A percentile compares a stretch with the other conserved stretches of the same genome.
Conservation (phyloP, 2,797 vertebrate genomes). For the Hypotaenidia okinawae region DNA sequence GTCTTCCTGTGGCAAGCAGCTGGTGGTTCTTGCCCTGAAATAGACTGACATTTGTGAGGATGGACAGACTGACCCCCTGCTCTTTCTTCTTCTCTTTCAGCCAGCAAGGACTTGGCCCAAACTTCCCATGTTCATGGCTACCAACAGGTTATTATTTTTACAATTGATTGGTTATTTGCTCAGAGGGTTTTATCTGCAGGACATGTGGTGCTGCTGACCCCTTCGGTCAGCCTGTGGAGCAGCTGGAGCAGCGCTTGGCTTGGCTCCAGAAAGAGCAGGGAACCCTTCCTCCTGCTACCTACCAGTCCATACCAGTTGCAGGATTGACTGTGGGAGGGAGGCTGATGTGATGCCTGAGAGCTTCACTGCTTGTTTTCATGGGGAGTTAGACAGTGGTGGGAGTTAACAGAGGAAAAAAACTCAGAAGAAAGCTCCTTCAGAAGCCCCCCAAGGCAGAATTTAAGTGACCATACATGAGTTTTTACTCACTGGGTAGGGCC, state of each 20-base stretch:
- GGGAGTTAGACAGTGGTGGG: neutral
- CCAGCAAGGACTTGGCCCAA: conserved; percentile 87
- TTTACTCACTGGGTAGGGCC: neutral
- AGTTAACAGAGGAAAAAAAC: neutral
- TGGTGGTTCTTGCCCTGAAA: neutral
- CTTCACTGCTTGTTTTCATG: neutral
- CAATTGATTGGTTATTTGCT: neutral
- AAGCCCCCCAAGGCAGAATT: too few species aligned
- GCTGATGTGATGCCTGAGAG: neutral
- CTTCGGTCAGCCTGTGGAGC: neutral
- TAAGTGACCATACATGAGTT: rapidly evolving
- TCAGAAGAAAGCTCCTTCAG: too few species aligned
- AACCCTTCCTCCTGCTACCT: neutral
- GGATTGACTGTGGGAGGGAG: neutral
- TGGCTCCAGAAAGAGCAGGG: neutral
- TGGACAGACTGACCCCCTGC: neutral
- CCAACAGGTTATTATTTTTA: conserved; percentile 84
- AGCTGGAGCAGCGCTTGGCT: neutral
- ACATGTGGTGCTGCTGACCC: neutral
- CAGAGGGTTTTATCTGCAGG: neutral
- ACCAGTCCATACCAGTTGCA: neutral
- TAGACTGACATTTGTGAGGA: rapidly evolving
- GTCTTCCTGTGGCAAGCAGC: neutral
- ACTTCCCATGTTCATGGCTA: conserved; percentile 89
- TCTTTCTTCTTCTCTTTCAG: conserved; percentile 63